Evolutionary conservation across 2,113 vertebrate species (phyloP).

Genomic region (Clupea harengus): DNA sequence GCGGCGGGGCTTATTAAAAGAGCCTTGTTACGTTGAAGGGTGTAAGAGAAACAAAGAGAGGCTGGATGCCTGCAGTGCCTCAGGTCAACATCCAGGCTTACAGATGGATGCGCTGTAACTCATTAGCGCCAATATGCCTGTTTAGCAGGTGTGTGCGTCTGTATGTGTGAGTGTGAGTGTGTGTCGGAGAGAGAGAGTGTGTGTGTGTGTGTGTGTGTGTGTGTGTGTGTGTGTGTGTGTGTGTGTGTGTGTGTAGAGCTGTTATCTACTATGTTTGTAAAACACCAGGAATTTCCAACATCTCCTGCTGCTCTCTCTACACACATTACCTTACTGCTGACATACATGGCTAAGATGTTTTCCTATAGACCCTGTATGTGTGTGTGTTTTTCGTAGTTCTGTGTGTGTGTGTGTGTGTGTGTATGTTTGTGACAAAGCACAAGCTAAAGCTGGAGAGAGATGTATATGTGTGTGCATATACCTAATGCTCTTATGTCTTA

Average conservation of each 20-base stretch:
- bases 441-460: neutral
- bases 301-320: neutral
- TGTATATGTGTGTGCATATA: conserved; percentile 28
- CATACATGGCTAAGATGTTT: neutral
- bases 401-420: conserved; percentile 44
- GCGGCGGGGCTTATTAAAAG: neutral
- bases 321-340: neutral
- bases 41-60: conserved; percentile 21
- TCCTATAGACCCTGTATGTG: neutral
- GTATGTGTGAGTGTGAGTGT: neutral
- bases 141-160: conserved; percentile 66
- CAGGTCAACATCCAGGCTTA: conserved; percentile 54
- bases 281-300: neutral
- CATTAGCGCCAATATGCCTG: conserved; percentile 70
- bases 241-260: neutral
- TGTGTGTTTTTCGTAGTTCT: neutral
- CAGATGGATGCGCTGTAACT: conserved; percentile 67
- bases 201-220: neutral
- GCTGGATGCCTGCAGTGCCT: conserved; percentile 48
- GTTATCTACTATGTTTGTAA: neutral
- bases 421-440: conserved; percentile 30
- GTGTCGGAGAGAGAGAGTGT: neutral
- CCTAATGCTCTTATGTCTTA: conserved; percentile 72
- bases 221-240: neutral
- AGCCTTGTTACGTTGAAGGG: conserved; percentile 1